Percentiles rank a stretch among this genome's conserved stretches.
phyloP scores from a whole-genome alignment of 2,113 vertebrate species.

The Tapirus terrestris region DNA sequence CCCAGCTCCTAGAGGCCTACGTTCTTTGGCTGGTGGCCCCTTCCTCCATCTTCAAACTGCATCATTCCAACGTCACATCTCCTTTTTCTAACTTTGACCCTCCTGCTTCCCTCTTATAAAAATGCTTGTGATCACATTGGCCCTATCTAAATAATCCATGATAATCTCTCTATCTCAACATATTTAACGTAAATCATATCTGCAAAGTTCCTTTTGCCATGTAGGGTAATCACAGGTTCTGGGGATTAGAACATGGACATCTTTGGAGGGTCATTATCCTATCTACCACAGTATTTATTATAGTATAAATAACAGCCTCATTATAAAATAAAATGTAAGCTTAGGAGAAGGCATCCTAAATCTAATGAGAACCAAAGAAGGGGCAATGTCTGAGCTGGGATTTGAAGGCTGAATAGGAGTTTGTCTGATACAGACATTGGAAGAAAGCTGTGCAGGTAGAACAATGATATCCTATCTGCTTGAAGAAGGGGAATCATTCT shows the following conservation, averaged over 20 bases:
- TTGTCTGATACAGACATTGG: neutral
- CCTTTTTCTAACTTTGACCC: neutral
- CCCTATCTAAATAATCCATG: neutral
- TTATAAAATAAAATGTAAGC: neutral
- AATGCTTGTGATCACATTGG: neutral
- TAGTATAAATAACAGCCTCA: neutral
- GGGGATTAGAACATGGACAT: neutral
- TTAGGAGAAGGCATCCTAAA: neutral
- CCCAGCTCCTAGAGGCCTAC: neutral
- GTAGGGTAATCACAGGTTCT: neutral
- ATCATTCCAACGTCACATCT: neutral
- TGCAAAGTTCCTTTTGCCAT: neutral
- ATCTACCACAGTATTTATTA: neutral
- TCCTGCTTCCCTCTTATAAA: neutral
- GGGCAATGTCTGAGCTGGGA: neutral
- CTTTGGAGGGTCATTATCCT: neutral
- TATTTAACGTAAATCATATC: neutral
- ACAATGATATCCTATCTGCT: neutral
- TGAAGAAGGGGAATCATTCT: neutral
- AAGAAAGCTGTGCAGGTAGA: neutral
- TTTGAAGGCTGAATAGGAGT: neutral
- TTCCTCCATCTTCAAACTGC: neutral
- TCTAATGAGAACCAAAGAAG: neutral
- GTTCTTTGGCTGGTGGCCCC: neutral
- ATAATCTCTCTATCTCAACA: neutral